phyloP scores from a whole-genome alignment of 2,888 invertebrate genomes.

The Didymodactylos carnosus region DNA sequence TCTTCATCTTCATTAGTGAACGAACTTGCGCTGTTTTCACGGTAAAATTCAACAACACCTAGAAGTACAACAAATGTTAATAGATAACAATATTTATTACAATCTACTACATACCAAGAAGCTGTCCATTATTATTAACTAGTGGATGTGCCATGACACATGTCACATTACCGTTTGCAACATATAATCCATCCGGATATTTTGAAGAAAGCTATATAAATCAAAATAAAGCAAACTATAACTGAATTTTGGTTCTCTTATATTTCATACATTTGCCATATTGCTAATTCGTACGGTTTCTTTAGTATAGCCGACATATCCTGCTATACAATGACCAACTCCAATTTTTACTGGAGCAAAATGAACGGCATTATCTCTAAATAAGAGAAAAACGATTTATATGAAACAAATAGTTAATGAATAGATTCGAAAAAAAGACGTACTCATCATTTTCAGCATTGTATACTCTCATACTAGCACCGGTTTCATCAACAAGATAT shows the following conservation, averaged over 20 bases:
- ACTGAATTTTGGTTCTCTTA: neutral
- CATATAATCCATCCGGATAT: constrained; percentile 19
- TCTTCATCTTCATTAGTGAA: neutral
- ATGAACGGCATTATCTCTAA: constrained; percentile 3
- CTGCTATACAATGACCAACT: constrained; percentile 27
- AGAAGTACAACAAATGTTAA: neutral
- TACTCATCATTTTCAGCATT: neutral
- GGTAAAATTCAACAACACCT: neutral
- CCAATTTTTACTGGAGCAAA: constrained; percentile 18
- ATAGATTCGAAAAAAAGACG: too few species aligned
- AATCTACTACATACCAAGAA: neutral
- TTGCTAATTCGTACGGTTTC: constrained; percentile 24
- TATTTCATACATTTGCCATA: constrained; percentile 21
- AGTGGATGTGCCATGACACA: neutral
- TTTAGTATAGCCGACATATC: constrained; percentile 30
- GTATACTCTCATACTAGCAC: constrained; percentile 1
- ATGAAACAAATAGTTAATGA: neutral
- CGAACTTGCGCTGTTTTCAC: neutral
- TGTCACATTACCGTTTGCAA: constrained; percentile 22
- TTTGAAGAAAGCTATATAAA: neutral
- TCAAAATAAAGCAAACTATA: neutral
- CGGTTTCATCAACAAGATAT: constrained; percentile 39
- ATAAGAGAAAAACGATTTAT: constrained; percentile 9
- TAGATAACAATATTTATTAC: too few species aligned
- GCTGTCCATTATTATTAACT: neutral